phyloP scores from a whole-genome alignment of 2,888 invertebrate genomes.

The Siphonodentalium dalli region DNA sequence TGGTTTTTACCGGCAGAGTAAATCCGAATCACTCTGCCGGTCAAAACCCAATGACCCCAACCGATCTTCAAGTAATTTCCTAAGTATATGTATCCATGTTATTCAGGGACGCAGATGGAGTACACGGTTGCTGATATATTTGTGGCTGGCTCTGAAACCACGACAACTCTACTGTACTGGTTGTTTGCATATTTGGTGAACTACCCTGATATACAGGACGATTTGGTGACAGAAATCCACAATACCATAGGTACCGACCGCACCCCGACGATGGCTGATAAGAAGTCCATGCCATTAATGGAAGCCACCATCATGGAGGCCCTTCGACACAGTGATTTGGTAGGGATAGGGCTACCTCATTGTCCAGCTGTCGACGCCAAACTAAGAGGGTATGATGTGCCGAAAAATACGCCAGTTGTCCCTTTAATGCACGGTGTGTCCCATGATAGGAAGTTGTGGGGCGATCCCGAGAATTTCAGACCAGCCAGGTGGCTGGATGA shows the following conservation, averaged over 20 bases:
- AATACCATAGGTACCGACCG: constrained; percentile 27
- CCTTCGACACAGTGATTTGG: constrained; percentile 27
- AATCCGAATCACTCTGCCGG: too few relatives aligned
- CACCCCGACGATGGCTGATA: constrained; percentile 23
- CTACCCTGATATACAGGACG: constrained; percentile 31
- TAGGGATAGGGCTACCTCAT: constrained; percentile 40
- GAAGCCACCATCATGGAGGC: constrained; percentile 38
- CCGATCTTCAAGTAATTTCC: too few relatives aligned
- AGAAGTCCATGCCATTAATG: constrained; percentile 27
- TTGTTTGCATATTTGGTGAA: constrained; percentile 30
- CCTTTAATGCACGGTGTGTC: constrained; percentile 18
- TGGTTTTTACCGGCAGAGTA: too few relatives aligned
- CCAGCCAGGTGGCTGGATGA: constrained; percentile 22
- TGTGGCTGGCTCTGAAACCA: constrained; percentile 40
- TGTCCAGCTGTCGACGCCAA: constrained; percentile 24
- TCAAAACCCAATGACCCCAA: too few relatives aligned
- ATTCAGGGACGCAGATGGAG: constrained; percentile 21
- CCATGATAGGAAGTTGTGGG: constrained; percentile 23
- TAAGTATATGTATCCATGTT: too few relatives aligned
- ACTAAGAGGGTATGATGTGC: constrained; percentile 23
- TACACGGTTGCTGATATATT: constrained; percentile 32
- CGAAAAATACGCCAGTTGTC: constrained; percentile 27
- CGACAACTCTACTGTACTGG: constrained; percentile 33
- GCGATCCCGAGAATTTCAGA: constrained; percentile 23
- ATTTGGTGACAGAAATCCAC: constrained; percentile 41